Evolutionary conservation across 64 coral and sea anemone genomes (phyloP).

Genomic region (Anthopleura sola): DNA sequence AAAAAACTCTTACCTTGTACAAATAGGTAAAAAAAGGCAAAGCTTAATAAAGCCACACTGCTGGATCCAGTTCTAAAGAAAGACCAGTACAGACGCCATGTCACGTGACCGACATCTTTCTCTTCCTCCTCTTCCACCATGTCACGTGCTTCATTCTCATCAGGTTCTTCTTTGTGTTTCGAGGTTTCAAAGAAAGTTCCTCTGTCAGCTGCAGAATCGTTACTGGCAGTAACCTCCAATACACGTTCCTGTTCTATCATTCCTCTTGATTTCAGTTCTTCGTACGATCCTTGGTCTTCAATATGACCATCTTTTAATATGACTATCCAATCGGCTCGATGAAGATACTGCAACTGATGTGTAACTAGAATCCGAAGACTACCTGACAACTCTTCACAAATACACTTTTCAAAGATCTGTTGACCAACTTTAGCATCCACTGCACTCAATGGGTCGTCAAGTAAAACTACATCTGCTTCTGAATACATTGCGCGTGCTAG

Average conservation of each 20-base stretch:
- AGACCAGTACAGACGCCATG: slow-evolving; percentile 52
- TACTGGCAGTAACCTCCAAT: too few species aligned
- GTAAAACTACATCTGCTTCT: slow-evolving; percentile 15
- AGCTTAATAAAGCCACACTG: neutral
- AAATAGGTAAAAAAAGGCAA: slow-evolving; percentile 7
- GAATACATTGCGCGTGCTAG: slow-evolving; percentile 13
- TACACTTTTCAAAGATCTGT: slow-evolving; percentile 12
- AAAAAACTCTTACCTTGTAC: slow-evolving; percentile 33
- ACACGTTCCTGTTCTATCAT: too few species aligned
- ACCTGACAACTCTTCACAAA: slow-evolving; percentile 12
- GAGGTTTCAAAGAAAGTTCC: neutral
- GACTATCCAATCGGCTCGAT: slow-evolving; percentile 19
- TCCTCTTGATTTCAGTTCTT: too few species aligned
- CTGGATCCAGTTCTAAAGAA: slow-evolving; percentile 37
- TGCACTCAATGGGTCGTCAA: slow-evolving; percentile 31
- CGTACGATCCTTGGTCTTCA: too few species aligned
- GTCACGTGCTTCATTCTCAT: neutral
- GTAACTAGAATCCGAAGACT: slow-evolving; percentile 24
- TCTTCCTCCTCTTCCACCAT: slow-evolving; percentile 18
- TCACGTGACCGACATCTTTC: slow-evolving; percentile 20
- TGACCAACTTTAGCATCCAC: neutral
- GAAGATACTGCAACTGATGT: slow-evolving; percentile 43
- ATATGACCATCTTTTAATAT: slow-evolving; percentile 26
- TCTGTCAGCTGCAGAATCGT: neutral
- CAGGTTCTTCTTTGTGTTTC: neutral